These are phyloP conservation scores for Montipora cactus DNA, from an alignment of 64 coral and sea anemone species.

Conservation along the genomic window DNA sequence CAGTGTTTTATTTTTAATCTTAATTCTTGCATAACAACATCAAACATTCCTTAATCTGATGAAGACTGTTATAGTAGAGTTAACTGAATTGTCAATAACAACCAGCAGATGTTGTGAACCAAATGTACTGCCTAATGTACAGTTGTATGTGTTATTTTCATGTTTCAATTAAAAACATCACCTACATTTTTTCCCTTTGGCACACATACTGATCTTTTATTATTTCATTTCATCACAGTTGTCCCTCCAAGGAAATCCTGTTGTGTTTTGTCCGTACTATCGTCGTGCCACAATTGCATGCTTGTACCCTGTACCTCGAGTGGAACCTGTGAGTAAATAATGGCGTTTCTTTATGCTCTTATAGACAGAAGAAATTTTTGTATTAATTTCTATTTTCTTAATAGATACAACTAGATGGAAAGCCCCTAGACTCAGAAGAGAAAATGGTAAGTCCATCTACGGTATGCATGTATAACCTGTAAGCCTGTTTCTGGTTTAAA, in stretches of 20 bases:
- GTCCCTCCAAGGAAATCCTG: conserved; percentile 34
- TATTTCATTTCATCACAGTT: background rate
- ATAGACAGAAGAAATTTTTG: background rate
- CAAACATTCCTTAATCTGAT: too few species aligned
- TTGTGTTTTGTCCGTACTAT: conserved; percentile 25
- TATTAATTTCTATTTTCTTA: background rate
- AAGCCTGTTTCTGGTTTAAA: too few species aligned
- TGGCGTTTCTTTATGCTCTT: background rate
- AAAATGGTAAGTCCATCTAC: conserved; percentile 26
- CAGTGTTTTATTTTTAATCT: too few species aligned
- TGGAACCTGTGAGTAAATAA: background rate
- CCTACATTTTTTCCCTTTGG: background rate
- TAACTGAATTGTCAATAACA: too few species aligned
- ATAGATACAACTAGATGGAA: conserved; percentile 57
- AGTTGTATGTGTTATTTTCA: too few species aligned
- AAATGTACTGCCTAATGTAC: too few species aligned
- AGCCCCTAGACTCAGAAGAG: conserved; percentile 46
- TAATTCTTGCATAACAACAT: too few species aligned
- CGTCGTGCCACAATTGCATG: conserved; percentile 35
- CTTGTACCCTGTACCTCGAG: conserved; percentile 39
- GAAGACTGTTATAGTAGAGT: too few species aligned
- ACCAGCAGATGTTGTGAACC: too few species aligned
- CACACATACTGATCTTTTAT: background rate
- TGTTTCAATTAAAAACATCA: background rate
- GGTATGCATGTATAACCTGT: too few species aligned